A percentile compares a stretch with the other conserved stretches of the same genome.
Conservation (phyloP, 2,797 vertebrate species). For the Enteromius argenteus region DNA sequence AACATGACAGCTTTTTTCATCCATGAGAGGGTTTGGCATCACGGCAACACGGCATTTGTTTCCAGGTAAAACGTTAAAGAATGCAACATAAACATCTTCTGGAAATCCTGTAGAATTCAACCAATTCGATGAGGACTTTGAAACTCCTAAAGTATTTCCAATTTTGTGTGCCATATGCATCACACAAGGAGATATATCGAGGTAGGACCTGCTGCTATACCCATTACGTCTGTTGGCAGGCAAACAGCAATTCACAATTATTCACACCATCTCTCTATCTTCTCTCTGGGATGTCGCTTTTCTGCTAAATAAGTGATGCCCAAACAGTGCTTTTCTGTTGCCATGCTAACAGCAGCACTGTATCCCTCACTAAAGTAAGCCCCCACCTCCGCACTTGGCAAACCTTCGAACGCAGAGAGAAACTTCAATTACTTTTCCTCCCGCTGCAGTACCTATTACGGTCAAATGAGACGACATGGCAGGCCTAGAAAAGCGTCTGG, state of each 20-base stretch:
- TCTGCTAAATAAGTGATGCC: constrained; percentile 66
- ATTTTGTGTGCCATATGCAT: not conserved
- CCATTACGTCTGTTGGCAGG: constrained; percentile 66
- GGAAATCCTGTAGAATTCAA: not conserved
- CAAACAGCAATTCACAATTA: constrained; percentile 56
- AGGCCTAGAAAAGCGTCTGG: constrained; percentile 70
- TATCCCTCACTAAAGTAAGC: constrained; percentile 72
- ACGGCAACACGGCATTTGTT: not conserved
- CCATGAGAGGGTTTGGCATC: too few species aligned
- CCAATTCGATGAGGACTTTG: not conserved
- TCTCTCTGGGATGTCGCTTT: constrained; percentile 65
- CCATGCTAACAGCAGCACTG: constrained; percentile 69
- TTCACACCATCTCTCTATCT: constrained; percentile 26
- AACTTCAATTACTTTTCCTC: constrained; percentile 79
- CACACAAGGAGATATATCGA: constrained; percentile 59
- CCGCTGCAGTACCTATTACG: constrained; percentile 80
- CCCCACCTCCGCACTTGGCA: constrained; percentile 65
- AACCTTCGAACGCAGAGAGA: constrained; percentile 72
- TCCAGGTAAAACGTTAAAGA: not conserved
- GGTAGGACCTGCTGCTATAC: constrained; percentile 69
- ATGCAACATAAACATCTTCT: not conserved
- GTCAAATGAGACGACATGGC: constrained; percentile 74
- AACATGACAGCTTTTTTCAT: not conserved
- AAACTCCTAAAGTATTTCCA: not conserved
- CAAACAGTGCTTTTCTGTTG: constrained; percentile 64